Evolutionary conservation across 2,888 invertebrate genomes (phyloP).

Genomic region (Dorcus hopei): DNA sequence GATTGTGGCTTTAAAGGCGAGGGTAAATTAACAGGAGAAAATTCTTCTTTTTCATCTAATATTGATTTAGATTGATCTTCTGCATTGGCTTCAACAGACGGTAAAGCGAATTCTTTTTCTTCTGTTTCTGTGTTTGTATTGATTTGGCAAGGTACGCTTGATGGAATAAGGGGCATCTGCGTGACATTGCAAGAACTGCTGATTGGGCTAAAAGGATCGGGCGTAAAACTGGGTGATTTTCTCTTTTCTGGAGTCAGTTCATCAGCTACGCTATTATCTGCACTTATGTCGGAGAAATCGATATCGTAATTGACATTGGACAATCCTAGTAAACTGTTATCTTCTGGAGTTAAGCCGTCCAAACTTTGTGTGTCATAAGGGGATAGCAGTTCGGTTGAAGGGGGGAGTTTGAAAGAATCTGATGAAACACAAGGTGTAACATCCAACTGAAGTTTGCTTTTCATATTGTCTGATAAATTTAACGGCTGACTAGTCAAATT

Average conservation of each 20-base stretch:
- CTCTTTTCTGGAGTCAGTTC: conserved; percentile 46
- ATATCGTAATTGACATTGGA: conserved; percentile 74
- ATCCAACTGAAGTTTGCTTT: conserved; percentile 38
- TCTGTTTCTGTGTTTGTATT: conserved; percentile 4
- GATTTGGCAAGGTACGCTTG: conserved; percentile 15
- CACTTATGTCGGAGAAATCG: conserved; percentile 71
- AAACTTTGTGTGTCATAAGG: conserved; percentile 58
- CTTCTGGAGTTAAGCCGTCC: conserved; percentile 62
- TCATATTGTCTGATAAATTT: conserved; percentile 30
- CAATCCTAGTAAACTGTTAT: conserved; percentile 59
- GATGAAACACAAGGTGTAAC: conserved; percentile 47
- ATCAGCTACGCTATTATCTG: conserved; percentile 68
- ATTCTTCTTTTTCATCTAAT: conserved; percentile 9
- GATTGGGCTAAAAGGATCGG: conserved; percentile 58
- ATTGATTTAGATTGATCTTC: conserved; percentile 2
- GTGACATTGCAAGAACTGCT: conserved; percentile 41
- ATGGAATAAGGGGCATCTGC: conserved; percentile 43
- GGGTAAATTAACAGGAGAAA: conserved; percentile 9
- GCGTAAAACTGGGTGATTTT: conserved; percentile 40
- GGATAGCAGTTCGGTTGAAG: conserved; percentile 50
- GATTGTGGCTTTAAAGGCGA: conserved; percentile 23
- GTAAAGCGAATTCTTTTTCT: conserved; percentile 23
- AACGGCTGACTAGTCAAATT: conserved; percentile 39
- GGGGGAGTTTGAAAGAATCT: conserved; percentile 41
- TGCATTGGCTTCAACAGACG: conserved; percentile 5